Evolutionary conservation across 2,888 invertebrate species (phyloP).

Genomic region (Caenorhabditis drosophilae): DNA sequence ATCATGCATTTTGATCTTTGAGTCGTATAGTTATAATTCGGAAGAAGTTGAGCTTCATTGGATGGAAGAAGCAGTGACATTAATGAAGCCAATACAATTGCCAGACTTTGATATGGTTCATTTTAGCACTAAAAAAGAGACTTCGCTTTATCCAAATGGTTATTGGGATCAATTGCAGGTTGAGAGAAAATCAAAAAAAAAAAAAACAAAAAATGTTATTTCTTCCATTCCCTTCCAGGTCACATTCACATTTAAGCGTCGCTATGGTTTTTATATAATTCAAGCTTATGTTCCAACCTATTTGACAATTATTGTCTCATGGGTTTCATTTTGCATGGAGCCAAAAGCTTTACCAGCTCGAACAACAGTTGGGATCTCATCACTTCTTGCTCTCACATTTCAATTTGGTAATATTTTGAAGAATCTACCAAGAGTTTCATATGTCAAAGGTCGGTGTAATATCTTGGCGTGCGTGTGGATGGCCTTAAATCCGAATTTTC

Average conservation of each 20-base stretch:
- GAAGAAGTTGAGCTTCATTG: constrained; percentile 67
- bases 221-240: too few species aligned
- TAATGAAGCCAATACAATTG: constrained; percentile 67
- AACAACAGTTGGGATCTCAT: constrained; percentile 68
- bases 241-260: constrained; percentile 67
- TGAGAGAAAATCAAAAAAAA: too few species aligned
- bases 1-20: constrained; percentile 63
- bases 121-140: constrained; percentile 57
- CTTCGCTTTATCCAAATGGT: constrained; percentile 63
- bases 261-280: constrained; percentile 69
- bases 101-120: constrained; percentile 69
- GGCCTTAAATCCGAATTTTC: constrained; percentile 6
- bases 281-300: constrained; percentile 69
- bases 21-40: constrained; percentile 67
- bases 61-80: constrained; percentile 68
- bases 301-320: constrained; percentile 65
- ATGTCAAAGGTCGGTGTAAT: constrained; percentile 57
- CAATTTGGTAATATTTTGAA: constrained; percentile 69
- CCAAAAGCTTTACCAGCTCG: constrained; percentile 68
- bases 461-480: background rate
- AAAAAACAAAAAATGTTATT: constrained; percentile 32
- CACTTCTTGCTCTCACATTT: constrained; percentile 67
- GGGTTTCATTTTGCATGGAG: constrained; percentile 69
- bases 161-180: constrained; percentile 59
- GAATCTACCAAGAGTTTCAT: constrained; percentile 67